Conservation (phyloP, 1,140 invertebrate genomes). For the Aphidius gifuensis region DNA sequence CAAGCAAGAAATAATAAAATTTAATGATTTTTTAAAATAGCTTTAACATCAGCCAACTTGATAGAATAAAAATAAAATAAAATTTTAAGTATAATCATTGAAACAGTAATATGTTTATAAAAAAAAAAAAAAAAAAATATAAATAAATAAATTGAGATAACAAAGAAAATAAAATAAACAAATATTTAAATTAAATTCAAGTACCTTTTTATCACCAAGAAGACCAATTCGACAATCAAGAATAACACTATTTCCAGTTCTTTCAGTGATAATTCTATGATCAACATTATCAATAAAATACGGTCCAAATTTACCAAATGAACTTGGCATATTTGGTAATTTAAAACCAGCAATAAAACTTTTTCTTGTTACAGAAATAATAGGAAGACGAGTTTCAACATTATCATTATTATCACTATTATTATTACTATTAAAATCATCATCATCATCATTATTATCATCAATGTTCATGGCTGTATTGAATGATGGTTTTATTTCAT, state of each 20-base stretch:
- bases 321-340: conserved; percentile 47
- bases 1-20: no score
- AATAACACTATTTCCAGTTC: conserved; percentile 55
- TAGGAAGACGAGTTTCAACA: background rate
- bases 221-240: conserved; percentile 59
- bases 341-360: conserved; percentile 20
- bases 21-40: no score
- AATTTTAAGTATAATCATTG: no score
- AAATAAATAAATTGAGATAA: no score
- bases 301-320: conserved; percentile 63
- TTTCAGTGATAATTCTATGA: conserved; percentile 53
- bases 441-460: conserved; percentile 3
- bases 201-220: conserved; percentile 56
- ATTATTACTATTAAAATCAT: conserved; percentile 24
- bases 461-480: conserved; percentile 34
- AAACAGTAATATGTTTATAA: no score
- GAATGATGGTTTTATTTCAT: conserved; percentile 42
- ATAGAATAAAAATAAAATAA: no score
- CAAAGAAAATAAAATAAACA: no score
- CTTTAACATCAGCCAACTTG: no score
- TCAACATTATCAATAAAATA: conserved; percentile 71
- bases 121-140: no score
- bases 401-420: conserved; percentile 6
- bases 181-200: no score
- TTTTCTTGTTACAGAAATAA: conserved; percentile 18